Evolutionary conservation across 2,888 invertebrate species (phyloP).

Genomic region (Sturmia bella): DNA sequence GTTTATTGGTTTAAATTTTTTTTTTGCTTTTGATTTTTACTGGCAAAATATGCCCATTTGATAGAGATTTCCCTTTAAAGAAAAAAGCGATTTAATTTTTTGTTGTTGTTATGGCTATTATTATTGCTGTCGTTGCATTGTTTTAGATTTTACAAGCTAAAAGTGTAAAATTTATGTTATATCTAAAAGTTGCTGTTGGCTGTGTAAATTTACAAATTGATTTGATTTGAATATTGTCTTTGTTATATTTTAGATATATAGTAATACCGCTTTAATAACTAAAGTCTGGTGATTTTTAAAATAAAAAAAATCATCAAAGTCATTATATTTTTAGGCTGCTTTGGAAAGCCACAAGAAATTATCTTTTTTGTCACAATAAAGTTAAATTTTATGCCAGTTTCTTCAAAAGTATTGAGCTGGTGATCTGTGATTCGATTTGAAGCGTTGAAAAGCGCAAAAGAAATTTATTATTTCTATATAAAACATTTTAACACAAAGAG

Average conservation of each 20-base stretch:
- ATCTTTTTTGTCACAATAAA: slow-evolving; percentile 10
- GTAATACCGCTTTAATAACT: slow-evolving; percentile 43
- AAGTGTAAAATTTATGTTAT: slow-evolving; percentile 70
- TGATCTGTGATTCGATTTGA: neutral
- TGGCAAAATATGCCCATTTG: slow-evolving; percentile 38
- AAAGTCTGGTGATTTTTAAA: slow-evolving; percentile 54
- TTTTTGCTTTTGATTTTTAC: neutral
- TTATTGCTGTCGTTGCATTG: neutral
- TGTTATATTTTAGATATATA: neutral
- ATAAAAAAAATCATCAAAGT: slow-evolving; percentile 44
- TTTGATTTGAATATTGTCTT: neutral
- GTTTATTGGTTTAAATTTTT: slow-evolving; percentile 42
- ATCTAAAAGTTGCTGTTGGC: slow-evolving; percentile 50
- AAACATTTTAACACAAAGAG: no score
- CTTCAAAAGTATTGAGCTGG: slow-evolving; percentile 9
- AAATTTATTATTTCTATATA: no score
- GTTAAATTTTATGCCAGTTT: slow-evolving; percentile 37
- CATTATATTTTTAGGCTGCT: slow-evolving; percentile 7
- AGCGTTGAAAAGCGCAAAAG: no score
- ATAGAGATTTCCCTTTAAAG: slow-evolving; percentile 38
- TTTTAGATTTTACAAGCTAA: slow-evolving; percentile 51
- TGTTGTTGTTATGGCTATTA: slow-evolving; percentile 1
- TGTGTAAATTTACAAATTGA: slow-evolving; percentile 49
- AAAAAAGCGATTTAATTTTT: slow-evolving; percentile 53
- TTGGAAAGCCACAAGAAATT: slow-evolving; percentile 56